Percentiles rank a stretch among this genome's conserved stretches.
These are phyloP conservation scores for Melospiza melodia DNA, from an alignment of 2,113 vertebrate species.

Conservation along the genomic window DNA sequence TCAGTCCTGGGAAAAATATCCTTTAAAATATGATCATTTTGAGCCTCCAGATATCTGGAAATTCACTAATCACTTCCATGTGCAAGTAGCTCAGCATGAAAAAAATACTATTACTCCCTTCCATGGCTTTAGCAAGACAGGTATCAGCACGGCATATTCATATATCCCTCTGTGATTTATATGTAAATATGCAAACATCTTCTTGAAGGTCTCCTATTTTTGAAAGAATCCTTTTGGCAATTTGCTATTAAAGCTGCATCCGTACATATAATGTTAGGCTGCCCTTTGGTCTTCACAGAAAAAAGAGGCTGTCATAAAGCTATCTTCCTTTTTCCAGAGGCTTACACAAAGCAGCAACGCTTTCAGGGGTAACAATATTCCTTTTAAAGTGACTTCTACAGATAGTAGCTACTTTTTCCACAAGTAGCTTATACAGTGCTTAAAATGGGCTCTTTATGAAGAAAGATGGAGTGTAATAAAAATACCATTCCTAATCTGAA, in stretches of 20 bases:
- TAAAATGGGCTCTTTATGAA: not conserved
- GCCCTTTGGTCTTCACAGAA: slow-evolving; percentile 15
- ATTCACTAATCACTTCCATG: not conserved
- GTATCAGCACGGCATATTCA: slow-evolving; percentile 4
- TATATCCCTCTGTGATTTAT: slow-evolving; percentile 17
- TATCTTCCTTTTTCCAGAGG: slow-evolving; percentile 21
- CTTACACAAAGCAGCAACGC: not conserved
- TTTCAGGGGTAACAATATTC: slow-evolving; percentile 4
- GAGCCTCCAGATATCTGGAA: not conserved
- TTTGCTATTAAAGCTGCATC: slow-evolving; percentile 38
- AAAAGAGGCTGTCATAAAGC: slow-evolving; percentile 28
- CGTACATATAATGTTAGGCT: not conserved
- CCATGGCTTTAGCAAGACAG: slow-evolving; percentile 35
- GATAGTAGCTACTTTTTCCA: slow-evolving; percentile 26
- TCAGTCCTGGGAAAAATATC: not conserved
- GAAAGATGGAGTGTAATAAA: not conserved
- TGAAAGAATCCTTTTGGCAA: slow-evolving; percentile 24
- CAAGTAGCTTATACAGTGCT: slow-evolving; percentile 10
- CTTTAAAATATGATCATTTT: not conserved
- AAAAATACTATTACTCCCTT: not conserved
- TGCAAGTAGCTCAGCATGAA: not conserved
- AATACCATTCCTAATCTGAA: slow-evolving; percentile 13
- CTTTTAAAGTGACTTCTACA: not conserved
- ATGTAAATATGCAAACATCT: slow-evolving; percentile 47
- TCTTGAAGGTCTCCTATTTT: slow-evolving; percentile 40